A percentile compares a stretch with the other conserved stretches of the same genome.
Conservation (phyloP, 2,888 invertebrate species). For the Lepidochitona cinerea region DNA sequence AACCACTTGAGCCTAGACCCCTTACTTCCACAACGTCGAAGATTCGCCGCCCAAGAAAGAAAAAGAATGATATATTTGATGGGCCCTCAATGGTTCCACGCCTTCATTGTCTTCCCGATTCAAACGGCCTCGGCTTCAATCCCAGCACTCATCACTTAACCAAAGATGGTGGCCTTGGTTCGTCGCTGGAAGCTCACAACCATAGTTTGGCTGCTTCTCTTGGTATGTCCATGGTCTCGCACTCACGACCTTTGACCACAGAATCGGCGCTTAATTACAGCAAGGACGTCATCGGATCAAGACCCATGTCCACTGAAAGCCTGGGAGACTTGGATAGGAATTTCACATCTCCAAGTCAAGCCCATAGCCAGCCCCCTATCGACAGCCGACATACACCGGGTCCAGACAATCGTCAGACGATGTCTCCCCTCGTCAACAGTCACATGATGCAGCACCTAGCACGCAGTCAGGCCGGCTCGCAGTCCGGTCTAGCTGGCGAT, state of each 20-base stretch:
- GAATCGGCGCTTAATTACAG: constrained; percentile 1
- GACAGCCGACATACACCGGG: not conserved
- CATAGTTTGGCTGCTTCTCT: not conserved
- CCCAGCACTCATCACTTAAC: not conserved
- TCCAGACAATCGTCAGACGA: not conserved
- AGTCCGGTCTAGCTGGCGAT: not conserved
- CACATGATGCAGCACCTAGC: not conserved
- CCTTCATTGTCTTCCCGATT: not conserved
- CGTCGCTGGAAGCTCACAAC: not conserved
- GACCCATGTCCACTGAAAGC: not conserved
- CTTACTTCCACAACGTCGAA: not conserved
- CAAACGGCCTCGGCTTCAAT: not conserved
- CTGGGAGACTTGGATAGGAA: not conserved
- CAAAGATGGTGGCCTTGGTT: not conserved
- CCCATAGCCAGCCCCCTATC: not conserved
- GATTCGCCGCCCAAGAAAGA: not conserved
- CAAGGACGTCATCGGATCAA: not conserved
- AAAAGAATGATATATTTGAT: not conserved
- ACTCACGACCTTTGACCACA: not conserved
- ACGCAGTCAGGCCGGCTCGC: not conserved
- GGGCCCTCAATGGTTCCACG: not conserved
- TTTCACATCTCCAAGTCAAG: not conserved
- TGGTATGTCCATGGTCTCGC: not conserved
- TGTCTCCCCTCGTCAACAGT: not conserved
- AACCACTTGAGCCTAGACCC: not conserved